Evolutionary conservation across 2,797 vertebrate species (phyloP).

Genomic region (Microctenopoma stevenorrisi): DNA sequence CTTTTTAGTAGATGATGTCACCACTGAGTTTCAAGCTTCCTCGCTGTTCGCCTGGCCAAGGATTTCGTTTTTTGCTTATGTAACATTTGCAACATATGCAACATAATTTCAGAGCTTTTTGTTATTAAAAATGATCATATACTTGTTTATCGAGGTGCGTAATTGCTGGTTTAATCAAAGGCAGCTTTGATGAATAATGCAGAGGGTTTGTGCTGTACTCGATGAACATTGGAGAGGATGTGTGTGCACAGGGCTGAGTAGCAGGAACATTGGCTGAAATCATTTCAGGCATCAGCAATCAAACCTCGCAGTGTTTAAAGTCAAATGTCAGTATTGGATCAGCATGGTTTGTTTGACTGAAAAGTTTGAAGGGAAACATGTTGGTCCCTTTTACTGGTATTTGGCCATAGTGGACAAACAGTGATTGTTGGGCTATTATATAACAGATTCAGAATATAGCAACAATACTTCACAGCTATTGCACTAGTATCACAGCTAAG

Average conservation of each 20-base stretch:
- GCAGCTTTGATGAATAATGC: conserved; percentile 64
- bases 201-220: conserved; percentile 14
- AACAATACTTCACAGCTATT: conserved; percentile 41
- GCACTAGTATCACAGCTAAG: conserved; percentile 37
- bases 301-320: conserved; percentile 33
- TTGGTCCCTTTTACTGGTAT: conserved; percentile 33
- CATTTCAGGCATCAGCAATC: conserved; percentile 30
- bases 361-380: conserved; percentile 21
- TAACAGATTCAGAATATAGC: conserved; percentile 13
- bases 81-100: too few species aligned
- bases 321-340: conserved; percentile 57
- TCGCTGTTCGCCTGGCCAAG: conserved; percentile 13
- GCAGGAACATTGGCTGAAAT: conserved; percentile 33
- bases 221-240: conserved; percentile 35
- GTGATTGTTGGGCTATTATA: neutral
- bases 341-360: conserved; percentile 38
- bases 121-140: conserved; percentile 58
- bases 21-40: conserved; percentile 24
- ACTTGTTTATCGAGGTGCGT: conserved; percentile 61
- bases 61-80: conserved; percentile 32
- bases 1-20: conserved; percentile 25
- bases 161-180: conserved; percentile 46
- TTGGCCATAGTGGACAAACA: conserved; percentile 37
- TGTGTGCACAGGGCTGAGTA: conserved; percentile 10
- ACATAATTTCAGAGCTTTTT: conserved; percentile 50